These are phyloP conservation scores for Orthonevra nobilis DNA, from an alignment of 2,888 invertebrate genomes.

Conservation along the genomic window DNA sequence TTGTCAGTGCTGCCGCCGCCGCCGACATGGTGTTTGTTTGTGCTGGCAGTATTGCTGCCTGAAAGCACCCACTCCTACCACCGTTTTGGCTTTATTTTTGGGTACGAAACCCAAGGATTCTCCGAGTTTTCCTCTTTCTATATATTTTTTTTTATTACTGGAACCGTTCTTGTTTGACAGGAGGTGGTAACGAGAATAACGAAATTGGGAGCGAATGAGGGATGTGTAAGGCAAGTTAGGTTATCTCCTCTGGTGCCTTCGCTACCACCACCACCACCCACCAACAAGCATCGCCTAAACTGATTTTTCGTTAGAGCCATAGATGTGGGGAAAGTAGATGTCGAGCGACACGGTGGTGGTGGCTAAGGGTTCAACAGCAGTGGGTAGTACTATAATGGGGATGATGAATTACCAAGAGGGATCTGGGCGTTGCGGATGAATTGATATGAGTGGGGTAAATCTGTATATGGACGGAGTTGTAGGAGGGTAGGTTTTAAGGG, in stretches of 20 bases:
- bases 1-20: no score
- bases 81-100: slow-evolving; percentile 64
- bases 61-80: slow-evolving; percentile 9
- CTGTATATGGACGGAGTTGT: no score
- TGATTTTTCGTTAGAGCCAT: slow-evolving; percentile 59
- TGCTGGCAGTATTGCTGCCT: slow-evolving; percentile 43
- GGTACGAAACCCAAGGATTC: slow-evolving; percentile 65
- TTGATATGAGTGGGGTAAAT: slow-evolving; percentile 76
- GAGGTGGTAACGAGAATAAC: slow-evolving; percentile 61
- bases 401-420: slow-evolving; percentile 71
- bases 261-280: slow-evolving; percentile 40
- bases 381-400: slow-evolving; percentile 71
- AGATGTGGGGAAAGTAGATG: slow-evolving; percentile 55
- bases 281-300: no score
- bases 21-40: no score
- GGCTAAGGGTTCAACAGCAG: slow-evolving; percentile 66
- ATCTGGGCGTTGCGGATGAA: slow-evolving; percentile 75
- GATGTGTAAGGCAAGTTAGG: slow-evolving; percentile 72
- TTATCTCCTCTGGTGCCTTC: slow-evolving; percentile 55
- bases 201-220: slow-evolving; percentile 23
- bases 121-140: slow-evolving; percentile 19
- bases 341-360: no score
- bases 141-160: slow-evolving; percentile 17
- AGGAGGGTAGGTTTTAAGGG: slow-evolving; percentile 57
- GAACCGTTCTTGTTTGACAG: slow-evolving; percentile 54